Evolutionary conservation across 2,888 invertebrate genomes (phyloP).

Genomic region (Hemaris fuciformis): DNA sequence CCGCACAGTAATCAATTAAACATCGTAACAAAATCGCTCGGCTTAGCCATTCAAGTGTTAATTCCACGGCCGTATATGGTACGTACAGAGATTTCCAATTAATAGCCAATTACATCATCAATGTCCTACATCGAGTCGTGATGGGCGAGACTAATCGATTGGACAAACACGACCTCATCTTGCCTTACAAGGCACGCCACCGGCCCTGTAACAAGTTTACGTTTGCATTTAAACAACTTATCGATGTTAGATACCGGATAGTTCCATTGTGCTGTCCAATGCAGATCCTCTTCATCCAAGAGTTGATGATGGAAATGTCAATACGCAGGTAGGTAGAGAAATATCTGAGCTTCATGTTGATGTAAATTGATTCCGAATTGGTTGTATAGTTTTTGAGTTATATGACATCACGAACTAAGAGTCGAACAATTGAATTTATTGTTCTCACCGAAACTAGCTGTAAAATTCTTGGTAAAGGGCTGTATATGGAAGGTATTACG

Average conservation of each 20-base stretch:
- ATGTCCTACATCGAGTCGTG: constrained; percentile 60
- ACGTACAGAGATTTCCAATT: constrained; percentile 18
- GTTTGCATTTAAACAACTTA: neutral
- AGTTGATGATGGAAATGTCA: neutral
- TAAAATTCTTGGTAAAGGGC: neutral
- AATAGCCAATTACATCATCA: constrained; percentile 60
- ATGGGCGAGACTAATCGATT: constrained; percentile 59
- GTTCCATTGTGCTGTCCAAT: neutral
- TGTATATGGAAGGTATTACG: neutral
- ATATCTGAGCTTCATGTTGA: neutral
- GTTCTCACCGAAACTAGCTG: neutral
- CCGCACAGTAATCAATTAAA: neutral
- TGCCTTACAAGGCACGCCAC: constrained; percentile 30
- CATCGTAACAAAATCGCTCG: neutral
- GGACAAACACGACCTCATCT: constrained; percentile 45
- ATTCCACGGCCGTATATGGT: neutral
- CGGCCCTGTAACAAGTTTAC: constrained; percentile 16
- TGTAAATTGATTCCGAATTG: neutral
- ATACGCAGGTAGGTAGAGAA: neutral
- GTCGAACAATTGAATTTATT: neutral
- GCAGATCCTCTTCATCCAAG: neutral
- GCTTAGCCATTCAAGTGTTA: neutral
- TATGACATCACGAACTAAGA: neutral
- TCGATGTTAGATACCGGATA: neutral
- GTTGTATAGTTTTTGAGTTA: neutral